These are phyloP conservation scores for Novumbra hubbsi DNA, from an alignment of 2,797 vertebrate genomes.

Conservation along the genomic window DNA sequence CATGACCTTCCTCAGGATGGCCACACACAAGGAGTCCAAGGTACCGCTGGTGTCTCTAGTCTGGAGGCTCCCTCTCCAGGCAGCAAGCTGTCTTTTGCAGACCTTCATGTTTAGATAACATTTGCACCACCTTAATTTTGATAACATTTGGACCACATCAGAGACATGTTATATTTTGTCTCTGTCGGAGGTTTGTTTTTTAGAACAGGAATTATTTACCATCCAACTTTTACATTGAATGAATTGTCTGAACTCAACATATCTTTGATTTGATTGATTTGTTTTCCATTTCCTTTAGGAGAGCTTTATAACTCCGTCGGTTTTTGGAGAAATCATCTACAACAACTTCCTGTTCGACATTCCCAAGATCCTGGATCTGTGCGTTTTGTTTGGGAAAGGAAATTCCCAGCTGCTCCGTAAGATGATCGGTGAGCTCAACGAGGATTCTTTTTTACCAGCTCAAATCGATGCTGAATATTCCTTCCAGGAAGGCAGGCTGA, in stretches of 20 bases:
- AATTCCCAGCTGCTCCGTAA: constrained; percentile 87
- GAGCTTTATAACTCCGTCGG: constrained; percentile 86
- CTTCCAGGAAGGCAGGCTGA: no score
- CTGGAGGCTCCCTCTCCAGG: neutral
- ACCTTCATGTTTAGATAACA: neutral
- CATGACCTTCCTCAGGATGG: constrained; percentile 92
- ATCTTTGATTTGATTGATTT: no score
- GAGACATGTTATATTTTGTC: neutral
- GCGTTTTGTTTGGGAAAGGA: constrained; percentile 93
- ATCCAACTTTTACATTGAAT: neutral
- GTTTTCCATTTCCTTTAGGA: constrained; percentile 83
- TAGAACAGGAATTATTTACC: neutral
- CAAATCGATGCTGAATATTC: neutral
- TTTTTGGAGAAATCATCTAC: constrained; percentile 95
- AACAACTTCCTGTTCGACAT: constrained; percentile 97
- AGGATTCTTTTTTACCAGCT: neutral
- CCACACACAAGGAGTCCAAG: constrained; percentile 96
- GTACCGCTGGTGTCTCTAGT: constrained; percentile 58
- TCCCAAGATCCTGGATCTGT: constrained; percentile 96
- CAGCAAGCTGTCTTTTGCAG: neutral
- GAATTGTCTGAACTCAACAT: no score
- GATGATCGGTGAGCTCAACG: constrained; percentile 84
- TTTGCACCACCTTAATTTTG: neutral
- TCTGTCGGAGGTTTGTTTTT: neutral
- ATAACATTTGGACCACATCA: neutral